Conservation (phyloP, 2,113 vertebrate species). For the Mirounga angustirostris region DNA sequence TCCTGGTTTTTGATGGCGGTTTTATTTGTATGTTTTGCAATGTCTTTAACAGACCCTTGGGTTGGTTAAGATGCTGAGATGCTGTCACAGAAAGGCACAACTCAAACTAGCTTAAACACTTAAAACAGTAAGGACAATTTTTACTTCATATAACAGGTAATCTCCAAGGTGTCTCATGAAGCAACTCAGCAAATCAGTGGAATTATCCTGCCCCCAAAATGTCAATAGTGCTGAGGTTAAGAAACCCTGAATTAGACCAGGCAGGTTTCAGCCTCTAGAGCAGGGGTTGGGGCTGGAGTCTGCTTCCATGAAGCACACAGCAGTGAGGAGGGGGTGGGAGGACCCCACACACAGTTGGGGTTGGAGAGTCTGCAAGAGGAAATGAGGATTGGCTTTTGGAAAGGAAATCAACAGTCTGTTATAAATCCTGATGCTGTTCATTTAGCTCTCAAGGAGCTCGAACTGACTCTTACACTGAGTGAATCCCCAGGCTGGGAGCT, state of each 20-base stretch:
- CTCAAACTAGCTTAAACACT: conserved; percentile 12
- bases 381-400: background rate
- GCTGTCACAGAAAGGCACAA: background rate
- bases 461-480: background rate
- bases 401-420: background rate
- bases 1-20: background rate
- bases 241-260: background rate
- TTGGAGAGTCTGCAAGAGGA: background rate
- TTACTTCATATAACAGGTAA: background rate
- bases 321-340: background rate
- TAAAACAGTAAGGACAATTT: background rate
- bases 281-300: background rate
- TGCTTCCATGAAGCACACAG: background rate
- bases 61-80: background rate
- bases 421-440: background rate
- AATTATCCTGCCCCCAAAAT: background rate
- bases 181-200: background rate
- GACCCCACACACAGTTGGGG: too few species aligned
- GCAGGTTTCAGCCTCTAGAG: background rate
- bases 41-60: background rate
- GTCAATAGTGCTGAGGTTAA: background rate
- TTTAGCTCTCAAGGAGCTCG: background rate
- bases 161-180: background rate
- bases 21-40: background rate
- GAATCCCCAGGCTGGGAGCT: background rate